Conservation (phyloP, 2,888 invertebrate species). For the Junonia oenone region DNA sequence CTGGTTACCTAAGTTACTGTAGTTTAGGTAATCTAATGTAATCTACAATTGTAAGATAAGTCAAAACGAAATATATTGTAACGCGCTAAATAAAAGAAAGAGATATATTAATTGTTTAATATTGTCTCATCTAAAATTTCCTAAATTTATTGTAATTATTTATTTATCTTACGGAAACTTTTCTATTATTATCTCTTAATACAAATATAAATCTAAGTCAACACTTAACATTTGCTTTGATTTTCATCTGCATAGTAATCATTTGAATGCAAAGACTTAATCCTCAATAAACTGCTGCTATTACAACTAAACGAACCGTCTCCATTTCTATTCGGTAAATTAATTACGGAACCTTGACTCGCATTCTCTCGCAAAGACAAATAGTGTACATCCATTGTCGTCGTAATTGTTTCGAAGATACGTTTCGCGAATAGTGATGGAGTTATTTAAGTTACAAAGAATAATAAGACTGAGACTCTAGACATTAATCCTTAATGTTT, state of each 20-base stretch:
- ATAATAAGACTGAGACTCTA: neutral
- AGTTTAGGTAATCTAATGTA: too few relatives aligned
- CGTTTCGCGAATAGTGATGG: neutral
- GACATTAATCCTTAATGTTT: neutral
- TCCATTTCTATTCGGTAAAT: slow-evolving; percentile 1
- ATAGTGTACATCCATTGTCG: neutral
- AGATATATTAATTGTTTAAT: too few relatives aligned
- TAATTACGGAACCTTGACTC: slow-evolving; percentile 3
- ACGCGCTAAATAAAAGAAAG: too few relatives aligned
- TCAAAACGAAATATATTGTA: too few relatives aligned
- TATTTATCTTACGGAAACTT: too few relatives aligned
- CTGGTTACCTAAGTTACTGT: too few relatives aligned
- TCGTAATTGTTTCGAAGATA: neutral
- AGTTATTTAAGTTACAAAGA: neutral
- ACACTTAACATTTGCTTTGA: neutral
- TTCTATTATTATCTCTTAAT: too few relatives aligned
- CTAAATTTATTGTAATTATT: too few relatives aligned
- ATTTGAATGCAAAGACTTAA: neutral
- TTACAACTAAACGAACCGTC: slow-evolving; percentile 7
- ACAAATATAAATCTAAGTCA: too few relatives aligned
- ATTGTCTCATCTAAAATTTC: too few relatives aligned
- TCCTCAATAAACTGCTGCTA: slow-evolving; percentile 8
- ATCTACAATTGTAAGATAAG: too few relatives aligned
- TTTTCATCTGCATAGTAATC: neutral
- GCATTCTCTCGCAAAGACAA: neutral